Base-by-base conservation (phyloP, 2,113 vertebrate species). In the Podarcis cretensis region DNA sequence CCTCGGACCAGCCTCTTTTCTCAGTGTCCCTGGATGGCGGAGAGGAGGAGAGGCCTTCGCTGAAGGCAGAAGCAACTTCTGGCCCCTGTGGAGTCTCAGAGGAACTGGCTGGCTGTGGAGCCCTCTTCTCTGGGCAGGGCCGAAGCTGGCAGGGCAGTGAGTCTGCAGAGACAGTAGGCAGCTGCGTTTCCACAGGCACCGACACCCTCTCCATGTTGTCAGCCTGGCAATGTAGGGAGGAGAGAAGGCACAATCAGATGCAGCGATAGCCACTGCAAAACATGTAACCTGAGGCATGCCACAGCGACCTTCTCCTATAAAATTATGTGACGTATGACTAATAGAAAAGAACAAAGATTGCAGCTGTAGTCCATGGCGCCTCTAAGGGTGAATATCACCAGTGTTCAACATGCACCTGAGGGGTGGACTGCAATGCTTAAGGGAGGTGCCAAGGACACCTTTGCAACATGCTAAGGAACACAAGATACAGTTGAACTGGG, bases 1-100 rank as follows among this genome's bases (percentile, higher is more conserved):
- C 98, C 93, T 98, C 98, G 9, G 97, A 96, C 95, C 94, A 95
- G 94, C 97, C 97, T 59, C 92, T 96, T 95, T 98, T 99, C 92
- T 98, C 97, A 59, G 85, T 0, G 1, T 95, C 95, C 91, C 92
- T 94, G 86, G 87, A 81, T 30, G 37, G 87, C 9, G 71, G 7
- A 63, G 90, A 35, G 87, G 75, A 89, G 48, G 94, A 78, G 32
- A 93, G 86, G 20, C 89, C 95, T 87, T 95, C 93, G 69, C 91
- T 92, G 20, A 92, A 65, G 68, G 90, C 27, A 30, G 95, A 81
- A 0, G 0, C 40, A 23, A 93, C 89, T 74, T 94, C 93, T 30
- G 23, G 86, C 48, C 65, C 79, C 59, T 80, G 84, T 35, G 91
- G 79, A 54, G 74, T 37, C 80, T 95, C 94, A 5, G 76, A 10